phyloP scores from a whole-genome alignment of 2,113 vertebrate genomes.

The Bombycilla garrulus region DNA sequence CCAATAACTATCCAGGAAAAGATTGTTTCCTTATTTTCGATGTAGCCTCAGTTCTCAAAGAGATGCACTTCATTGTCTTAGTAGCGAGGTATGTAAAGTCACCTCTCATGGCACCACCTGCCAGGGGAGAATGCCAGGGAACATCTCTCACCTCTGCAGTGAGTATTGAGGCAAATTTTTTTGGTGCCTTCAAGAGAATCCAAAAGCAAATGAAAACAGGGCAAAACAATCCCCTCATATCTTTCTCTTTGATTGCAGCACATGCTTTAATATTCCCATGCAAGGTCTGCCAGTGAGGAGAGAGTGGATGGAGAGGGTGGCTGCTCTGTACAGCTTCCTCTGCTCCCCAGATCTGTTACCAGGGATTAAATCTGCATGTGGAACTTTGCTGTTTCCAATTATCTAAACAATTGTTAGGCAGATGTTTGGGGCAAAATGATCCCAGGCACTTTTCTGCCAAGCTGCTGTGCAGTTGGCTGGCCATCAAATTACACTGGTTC shows the following conservation, averaged over 20 bases:
- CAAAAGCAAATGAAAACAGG: neutral
- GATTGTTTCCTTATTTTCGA: neutral
- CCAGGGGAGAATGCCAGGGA: neutral
- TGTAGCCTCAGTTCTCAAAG: neutral
- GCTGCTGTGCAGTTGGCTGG: neutral
- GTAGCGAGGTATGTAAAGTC: neutral
- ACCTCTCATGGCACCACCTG: neutral
- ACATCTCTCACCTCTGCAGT: neutral
- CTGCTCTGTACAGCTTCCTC: neutral
- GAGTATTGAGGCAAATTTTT: neutral
- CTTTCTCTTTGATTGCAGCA: neutral
- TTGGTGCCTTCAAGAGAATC: neutral
- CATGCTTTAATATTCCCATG: neutral
- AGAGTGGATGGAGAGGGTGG: neutral
- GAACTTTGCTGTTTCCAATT: neutral
- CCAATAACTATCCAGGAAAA: rapidly evolving
- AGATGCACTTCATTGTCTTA: neutral
- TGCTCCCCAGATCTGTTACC: neutral
- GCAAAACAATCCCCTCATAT: neutral
- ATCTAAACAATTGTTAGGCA: neutral
- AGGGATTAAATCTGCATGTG: neutral
- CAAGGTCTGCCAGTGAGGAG: neutral
- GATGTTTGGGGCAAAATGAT: neutral
- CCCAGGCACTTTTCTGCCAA: neutral
- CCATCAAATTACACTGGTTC: neutral